These are phyloP conservation scores for Hydrophis major DNA, from an alignment of 2,797 vertebrate species.

Conservation along the genomic window DNA sequence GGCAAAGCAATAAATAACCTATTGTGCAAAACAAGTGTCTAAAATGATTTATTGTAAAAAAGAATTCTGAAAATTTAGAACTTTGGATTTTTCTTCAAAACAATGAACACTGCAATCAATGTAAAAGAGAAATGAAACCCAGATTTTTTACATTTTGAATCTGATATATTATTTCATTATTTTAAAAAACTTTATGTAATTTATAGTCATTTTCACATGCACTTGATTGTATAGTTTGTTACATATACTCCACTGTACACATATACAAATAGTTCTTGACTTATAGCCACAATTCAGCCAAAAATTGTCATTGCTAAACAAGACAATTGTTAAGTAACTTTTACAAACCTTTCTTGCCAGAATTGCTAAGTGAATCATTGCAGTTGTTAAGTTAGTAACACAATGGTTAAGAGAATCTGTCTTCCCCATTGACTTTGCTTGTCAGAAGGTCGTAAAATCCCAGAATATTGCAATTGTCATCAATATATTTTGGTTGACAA, in stretches of 20 bases:
- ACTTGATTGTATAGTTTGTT: neutral
- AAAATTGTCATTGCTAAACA: neutral
- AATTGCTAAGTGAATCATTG: neutral
- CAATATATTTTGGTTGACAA: neutral
- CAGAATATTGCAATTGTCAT: neutral
- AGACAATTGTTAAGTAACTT: neutral
- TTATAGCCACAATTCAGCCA: neutral
- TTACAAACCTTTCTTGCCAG: neutral
- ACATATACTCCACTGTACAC: neutral
- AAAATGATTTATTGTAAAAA: neutral
- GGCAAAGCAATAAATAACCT: neutral
- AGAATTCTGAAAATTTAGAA: neutral
- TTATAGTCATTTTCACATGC: neutral
- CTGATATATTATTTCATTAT: neutral
- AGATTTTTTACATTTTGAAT: neutral
- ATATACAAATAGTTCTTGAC: neutral
- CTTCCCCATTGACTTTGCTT: neutral
- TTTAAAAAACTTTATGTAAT: neutral
- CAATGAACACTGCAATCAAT: neutral
- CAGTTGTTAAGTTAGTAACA: neutral
- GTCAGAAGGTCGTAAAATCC: neutral
- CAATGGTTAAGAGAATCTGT: neutral
- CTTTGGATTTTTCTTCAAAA: neutral
- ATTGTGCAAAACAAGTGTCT: neutral
- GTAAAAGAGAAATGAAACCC: neutral